Conservation (phyloP, 2,113 vertebrate genomes). For the Elephantulus edwardii region DNA sequence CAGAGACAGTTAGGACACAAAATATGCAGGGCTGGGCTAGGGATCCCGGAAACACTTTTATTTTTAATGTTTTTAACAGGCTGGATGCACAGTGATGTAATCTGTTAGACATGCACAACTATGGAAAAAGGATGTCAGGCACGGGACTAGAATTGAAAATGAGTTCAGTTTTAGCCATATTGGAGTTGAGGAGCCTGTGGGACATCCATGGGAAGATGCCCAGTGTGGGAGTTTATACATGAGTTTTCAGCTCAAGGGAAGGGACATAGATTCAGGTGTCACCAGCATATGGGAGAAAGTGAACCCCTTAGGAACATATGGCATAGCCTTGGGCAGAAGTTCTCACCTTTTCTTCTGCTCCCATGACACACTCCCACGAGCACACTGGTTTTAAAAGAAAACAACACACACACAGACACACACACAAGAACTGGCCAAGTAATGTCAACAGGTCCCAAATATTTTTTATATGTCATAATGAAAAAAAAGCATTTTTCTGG, state of each 20-base stretch:
- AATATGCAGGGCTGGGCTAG: not conserved
- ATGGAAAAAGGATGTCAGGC: not conserved
- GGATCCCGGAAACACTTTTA: not conserved
- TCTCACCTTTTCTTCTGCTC: constrained; percentile 9
- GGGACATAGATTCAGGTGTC: not conserved
- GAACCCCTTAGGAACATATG: not conserved
- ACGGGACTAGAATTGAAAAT: not conserved
- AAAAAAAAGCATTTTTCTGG: constrained; percentile 9
- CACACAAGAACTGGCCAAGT: not conserved
- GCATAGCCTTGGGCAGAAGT: not conserved
- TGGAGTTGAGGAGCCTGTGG: not conserved
- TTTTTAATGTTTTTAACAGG: not conserved
- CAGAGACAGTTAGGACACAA: not conserved
- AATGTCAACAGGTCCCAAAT: not conserved
- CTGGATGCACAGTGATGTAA: not conserved
- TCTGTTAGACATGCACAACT: not conserved
- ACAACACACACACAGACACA: not conserved
- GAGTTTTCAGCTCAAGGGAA: not conserved
- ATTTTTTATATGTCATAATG: not conserved
- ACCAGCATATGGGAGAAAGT: not conserved
- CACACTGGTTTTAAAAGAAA: not conserved
- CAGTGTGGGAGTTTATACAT: not conserved
- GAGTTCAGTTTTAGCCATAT: not conserved
- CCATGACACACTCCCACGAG: not conserved
- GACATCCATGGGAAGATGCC: not conserved